Evolutionary conservation across 1,140 invertebrate genomes (phyloP).

Genomic region (Propsilocerus akamusi): DNA sequence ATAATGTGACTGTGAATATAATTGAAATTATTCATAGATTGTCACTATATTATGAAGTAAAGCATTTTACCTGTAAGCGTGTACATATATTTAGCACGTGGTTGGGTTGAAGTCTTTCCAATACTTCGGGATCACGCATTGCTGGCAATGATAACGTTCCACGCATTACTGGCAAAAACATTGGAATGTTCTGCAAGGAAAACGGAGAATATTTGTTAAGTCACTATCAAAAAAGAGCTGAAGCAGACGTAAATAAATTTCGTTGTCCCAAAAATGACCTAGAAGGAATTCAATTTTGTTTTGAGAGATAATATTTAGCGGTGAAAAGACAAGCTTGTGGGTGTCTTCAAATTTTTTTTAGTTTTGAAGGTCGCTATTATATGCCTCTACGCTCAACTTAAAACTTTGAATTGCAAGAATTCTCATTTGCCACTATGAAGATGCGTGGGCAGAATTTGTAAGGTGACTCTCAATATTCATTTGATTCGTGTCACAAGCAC

Average conservation of each 20-base stretch:
- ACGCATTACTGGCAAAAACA: slow-evolving; percentile 82
- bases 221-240: too few relatives aligned
- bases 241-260: too few relatives aligned
- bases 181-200: slow-evolving; percentile 52
- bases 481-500: neutral
- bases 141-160: slow-evolving; percentile 73
- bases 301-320: too few relatives aligned
- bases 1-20: slow-evolving; percentile 41
- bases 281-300: too few relatives aligned
- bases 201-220: slow-evolving; percentile 2
- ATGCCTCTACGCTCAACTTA: too few relatives aligned
- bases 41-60: neutral
- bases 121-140: slow-evolving; percentile 66
- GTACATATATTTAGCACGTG: slow-evolving; percentile 18
- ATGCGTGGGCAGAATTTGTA: neutral
- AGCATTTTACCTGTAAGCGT: slow-evolving; percentile 16
- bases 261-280: too few relatives aligned
- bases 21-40: neutral
- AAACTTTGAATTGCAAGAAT: slow-evolving; percentile 4
- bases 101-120: slow-evolving; percentile 57
- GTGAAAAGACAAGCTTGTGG: too few relatives aligned
- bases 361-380: too few relatives aligned
- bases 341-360: too few relatives aligned
- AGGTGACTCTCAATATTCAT: neutral
- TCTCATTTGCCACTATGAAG: neutral